A percentile compares a stretch with the other conserved stretches of the same genome.
Evolutionary conservation across 2,888 invertebrate genomes (phyloP).

Genomic region (Drosophila meridionalis): DNA sequence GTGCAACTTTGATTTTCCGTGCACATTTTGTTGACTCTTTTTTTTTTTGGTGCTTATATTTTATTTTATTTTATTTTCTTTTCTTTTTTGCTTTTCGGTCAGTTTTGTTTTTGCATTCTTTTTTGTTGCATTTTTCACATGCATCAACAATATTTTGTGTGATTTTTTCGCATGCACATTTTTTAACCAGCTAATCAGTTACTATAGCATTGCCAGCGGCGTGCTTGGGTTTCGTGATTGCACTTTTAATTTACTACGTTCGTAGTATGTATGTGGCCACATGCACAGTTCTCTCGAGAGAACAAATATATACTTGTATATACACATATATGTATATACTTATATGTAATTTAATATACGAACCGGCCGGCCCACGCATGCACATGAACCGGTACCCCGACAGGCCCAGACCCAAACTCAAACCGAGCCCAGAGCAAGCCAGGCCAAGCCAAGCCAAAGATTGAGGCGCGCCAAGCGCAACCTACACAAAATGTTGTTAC

Average conservation of each 20-base stretch:
- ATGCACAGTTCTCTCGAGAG: slow-evolving; percentile 22
- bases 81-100: slow-evolving; percentile 47
- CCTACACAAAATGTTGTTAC: slow-evolving; percentile 45
- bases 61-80: slow-evolving; percentile 34
- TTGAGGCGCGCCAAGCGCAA: slow-evolving; percentile 53
- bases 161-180: slow-evolving; percentile 52
- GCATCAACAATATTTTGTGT: slow-evolving; percentile 71
- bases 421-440: slow-evolving; percentile 11
- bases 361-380: slow-evolving; percentile 80
- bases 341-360: slow-evolving; percentile 14
- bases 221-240: slow-evolving; percentile 75
- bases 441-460: slow-evolving; percentile 16
- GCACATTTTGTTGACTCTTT: slow-evolving; percentile 54
- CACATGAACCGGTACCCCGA: slow-evolving; percentile 53
- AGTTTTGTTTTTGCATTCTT: slow-evolving; percentile 24
- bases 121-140: slow-evolving; percentile 61
- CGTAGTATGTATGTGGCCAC: slow-evolving; percentile 55
- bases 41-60: slow-evolving; percentile 22
- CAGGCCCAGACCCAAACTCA: slow-evolving; percentile 24
- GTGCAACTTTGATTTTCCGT: slow-evolving; percentile 77
- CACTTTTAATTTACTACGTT: slow-evolving; percentile 76
- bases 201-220: slow-evolving; percentile 65
- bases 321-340: slow-evolving; percentile 2
- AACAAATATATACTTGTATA: slow-evolving; percentile 15
- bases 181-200: slow-evolving; percentile 73